A percentile compares a stretch with the other conserved stretches of the same genome.
Evolutionary conservation across 2,797 vertebrate genomes (phyloP).

Genomic region (Neopelma chrysocephalum): DNA sequence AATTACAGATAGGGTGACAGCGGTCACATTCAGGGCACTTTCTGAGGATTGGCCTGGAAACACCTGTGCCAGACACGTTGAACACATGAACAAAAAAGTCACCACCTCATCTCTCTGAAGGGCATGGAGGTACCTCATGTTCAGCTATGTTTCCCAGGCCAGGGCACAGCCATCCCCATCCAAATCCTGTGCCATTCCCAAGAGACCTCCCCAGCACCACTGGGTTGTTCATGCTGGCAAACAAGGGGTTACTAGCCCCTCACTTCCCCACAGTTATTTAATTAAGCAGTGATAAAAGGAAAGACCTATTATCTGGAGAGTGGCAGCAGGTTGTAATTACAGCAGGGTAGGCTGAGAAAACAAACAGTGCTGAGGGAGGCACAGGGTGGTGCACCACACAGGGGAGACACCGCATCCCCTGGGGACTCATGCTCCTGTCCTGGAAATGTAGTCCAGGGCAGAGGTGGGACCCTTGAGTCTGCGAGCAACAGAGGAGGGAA

Average conservation of each 20-base stretch:
- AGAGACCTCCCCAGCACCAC: neutral
- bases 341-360: neutral
- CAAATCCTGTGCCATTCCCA: neutral
- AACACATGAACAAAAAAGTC: neutral
- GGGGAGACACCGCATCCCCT: rapidly evolving
- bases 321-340: constrained; percentile 16
- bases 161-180: neutral
- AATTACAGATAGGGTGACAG: rapidly evolving
- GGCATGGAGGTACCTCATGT: rapidly evolving
- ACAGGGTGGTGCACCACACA: rapidly evolving
- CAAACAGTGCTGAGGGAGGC: neutral
- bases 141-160: rapidly evolving
- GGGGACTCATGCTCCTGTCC: rapidly evolving
- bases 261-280: constrained; percentile 9
- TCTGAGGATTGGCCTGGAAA: neutral
- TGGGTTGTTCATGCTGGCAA: rapidly evolving
- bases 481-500: rapidly evolving
- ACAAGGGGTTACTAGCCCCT: constrained; percentile 7
- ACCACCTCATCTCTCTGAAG: neutral
- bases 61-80: neutral
- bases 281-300: constrained; percentile 42
- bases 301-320: neutral
- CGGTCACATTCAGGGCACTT: neutral
- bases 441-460: neutral
- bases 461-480: neutral